Evolutionary conservation across 2,797 vertebrate genomes (phyloP), one percentile per base, ranked within the genome.

Genomic region (Pteronotus mesoamericanus): DNA sequence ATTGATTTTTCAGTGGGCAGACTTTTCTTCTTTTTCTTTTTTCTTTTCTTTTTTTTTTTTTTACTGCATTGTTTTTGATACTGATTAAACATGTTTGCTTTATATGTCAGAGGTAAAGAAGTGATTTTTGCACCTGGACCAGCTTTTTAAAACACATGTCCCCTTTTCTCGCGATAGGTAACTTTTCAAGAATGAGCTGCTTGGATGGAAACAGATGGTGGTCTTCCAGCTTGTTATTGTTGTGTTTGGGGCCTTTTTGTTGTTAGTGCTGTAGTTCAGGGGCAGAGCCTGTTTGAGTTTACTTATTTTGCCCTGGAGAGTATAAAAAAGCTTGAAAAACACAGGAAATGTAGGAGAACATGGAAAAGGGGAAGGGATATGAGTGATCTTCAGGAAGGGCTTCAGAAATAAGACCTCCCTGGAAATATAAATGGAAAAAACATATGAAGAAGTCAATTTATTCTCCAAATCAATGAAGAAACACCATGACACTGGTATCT

Each of bases 71-170:
- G 68, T 89, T 96, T 95, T 93, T 1, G 1, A 48, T 68, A 44
- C 74, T 87, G 61, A 88, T 96, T 72, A 84, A 84, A 51, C 26
- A 15, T n/a, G 22, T 75, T 89, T 86, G 37, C 19, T 75, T 94
- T 90, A 64, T 39, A 69, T 75, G 79, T 86, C 75, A 94, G 66
- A 68, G 34, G 75, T 59, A 89, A 94, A 89, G 64, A 34, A 91
- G 37, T 18, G 79, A 69, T 19, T 59, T 74, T 78, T 83, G 46
- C 24, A 42, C 37, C 46, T 14, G 39, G 11, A 77, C 61, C 22
- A 48, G 44, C 64, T 88, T 85, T 95, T 82, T 39, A 0, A 68
- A 89, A 85, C 15, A 4, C 3, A 19, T 21, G 1, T 9, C 42
- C 44, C 21, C 19, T 44, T 82, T 37, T 6, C 57, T 64, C 11